Evolutionary conservation across 1,140 invertebrate species (phyloP).

Genomic region (Penaeus chinensis): DNA sequence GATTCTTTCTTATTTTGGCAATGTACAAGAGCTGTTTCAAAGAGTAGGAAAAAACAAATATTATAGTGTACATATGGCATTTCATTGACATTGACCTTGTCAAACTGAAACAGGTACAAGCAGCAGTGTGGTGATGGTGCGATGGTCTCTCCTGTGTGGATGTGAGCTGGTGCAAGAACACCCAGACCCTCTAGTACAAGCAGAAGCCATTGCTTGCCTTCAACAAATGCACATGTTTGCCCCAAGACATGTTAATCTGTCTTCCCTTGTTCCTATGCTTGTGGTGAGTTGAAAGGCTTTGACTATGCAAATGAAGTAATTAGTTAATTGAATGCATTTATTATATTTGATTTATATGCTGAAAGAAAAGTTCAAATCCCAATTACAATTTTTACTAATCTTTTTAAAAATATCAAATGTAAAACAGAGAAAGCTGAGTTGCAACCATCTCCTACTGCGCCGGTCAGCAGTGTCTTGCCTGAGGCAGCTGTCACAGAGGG

Average conservation of each 20-base stretch:
- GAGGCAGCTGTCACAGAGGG: slow-evolving; percentile 93
- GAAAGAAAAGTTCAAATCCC: too few relatives aligned
- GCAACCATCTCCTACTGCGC: slow-evolving; percentile 88
- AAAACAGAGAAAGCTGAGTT: slow-evolving; percentile 82
- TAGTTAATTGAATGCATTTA: not conserved
- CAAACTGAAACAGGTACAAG: slow-evolving; percentile 39
- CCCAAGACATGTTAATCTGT: slow-evolving; percentile 91
- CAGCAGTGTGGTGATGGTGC: slow-evolving; percentile 64
- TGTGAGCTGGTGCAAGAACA: slow-evolving; percentile 95
- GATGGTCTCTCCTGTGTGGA: slow-evolving; percentile 68
- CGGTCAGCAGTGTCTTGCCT: slow-evolving; percentile 95
- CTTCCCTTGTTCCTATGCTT: slow-evolving; percentile 90
- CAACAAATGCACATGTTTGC: slow-evolving; percentile 99
- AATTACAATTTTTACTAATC: not conserved
- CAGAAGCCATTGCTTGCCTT: slow-evolving; percentile 94
- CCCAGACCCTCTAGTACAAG: slow-evolving; percentile 88
- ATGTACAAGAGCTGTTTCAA: too few relatives aligned
- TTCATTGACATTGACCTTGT: not conserved
- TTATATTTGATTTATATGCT: not conserved
- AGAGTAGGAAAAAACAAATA: too few relatives aligned
- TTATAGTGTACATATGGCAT: too few relatives aligned
- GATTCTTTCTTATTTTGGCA: too few relatives aligned
- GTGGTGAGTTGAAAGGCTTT: slow-evolving; percentile 78
- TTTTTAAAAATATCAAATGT: not conserved
- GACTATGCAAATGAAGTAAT: not conserved